Conservation (phyloP, 1,140 invertebrate genomes). For the Probaryconus sp. region DNA sequence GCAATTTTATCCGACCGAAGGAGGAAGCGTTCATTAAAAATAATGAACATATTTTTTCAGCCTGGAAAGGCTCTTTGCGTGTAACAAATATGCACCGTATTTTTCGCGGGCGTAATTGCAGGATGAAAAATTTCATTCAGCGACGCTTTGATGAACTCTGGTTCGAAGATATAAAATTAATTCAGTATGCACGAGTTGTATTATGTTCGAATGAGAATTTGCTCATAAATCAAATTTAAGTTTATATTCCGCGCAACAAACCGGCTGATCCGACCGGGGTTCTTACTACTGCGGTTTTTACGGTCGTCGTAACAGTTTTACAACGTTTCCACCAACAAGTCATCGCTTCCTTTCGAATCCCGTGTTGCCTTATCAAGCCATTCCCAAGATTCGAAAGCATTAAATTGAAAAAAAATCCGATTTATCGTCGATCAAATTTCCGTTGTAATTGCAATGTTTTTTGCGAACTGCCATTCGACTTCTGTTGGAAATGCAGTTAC, state of each 20-base stretch:
- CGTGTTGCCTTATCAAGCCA: slow-evolving; percentile 24
- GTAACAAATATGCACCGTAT: no score
- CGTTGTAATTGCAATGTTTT: slow-evolving; percentile 12
- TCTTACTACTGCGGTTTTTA: slow-evolving; percentile 41
- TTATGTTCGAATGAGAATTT: slow-evolving; percentile 37
- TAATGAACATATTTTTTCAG: no score
- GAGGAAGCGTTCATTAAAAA: no score
- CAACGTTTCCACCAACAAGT: slow-evolving; percentile 45
- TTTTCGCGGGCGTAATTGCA: no score
- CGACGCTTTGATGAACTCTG: slow-evolving; percentile 26
- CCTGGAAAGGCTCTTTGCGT: no score
- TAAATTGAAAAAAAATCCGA: slow-evolving; percentile 37
- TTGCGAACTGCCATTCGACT: no score
- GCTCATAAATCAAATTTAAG: slow-evolving; percentile 46
- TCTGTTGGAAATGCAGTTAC: no score
- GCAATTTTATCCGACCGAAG: no score
- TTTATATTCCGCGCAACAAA: slow-evolving; percentile 49
- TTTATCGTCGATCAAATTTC: slow-evolving; percentile 14
- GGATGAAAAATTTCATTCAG: no score
- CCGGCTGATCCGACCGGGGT: slow-evolving; percentile 31
- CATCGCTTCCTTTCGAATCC: slow-evolving; percentile 32
- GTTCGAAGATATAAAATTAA: slow-evolving; percentile 30
- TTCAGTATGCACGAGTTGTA: slow-evolving; percentile 28
- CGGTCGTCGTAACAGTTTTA: slow-evolving; percentile 49
- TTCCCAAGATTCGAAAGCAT: slow-evolving; percentile 24